Evolutionary conservation across 2,113 vertebrate genomes (phyloP), one percentile per base, ranked within the genome.

Genomic region (Arizona elegans): DNA sequence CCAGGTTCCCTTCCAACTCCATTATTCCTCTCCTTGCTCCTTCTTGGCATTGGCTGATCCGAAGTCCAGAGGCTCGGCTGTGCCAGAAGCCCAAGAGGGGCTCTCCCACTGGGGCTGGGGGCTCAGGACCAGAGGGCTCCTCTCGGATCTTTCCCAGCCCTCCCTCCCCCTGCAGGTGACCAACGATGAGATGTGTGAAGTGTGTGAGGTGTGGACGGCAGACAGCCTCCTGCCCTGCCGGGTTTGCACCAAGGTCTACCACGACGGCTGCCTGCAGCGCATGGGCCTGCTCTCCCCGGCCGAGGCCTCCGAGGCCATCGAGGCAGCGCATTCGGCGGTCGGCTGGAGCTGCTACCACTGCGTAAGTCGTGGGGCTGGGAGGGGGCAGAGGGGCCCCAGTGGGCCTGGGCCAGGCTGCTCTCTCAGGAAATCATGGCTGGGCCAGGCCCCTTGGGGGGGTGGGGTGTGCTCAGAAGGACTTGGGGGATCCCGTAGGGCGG

Each of bases 331-430:
- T 96, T 98, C 98, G 0, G 98, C 98, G 81, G 98, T 97, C 0
- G 99, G 99, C 95, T 99, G 99, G 99, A 99, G 99, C 97, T 99
- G 99, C 97, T 98, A 99, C 97, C 99, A 99, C 96, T 99, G 99
- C 47, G 99, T 99, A 97, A 99, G 99, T 98, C 26, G 15, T 26
- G 52, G 2, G 91, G 94, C 81, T 9, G 1, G 53, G 65, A 47
- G 47, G 89, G 12, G 50, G 1, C 2, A 13, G 0, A 12, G 0
- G 3, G 3, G 13, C 24, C 33, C 0, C 8, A 0, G 8, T 54
- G 1, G 9, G 38, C 3, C 3, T 21, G 7, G 9, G 54, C 2
- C 2, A 1, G 62, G 38, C 56, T 43, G 19, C 2, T 19, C 38
- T 90, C 13, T 43, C 23, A 1, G 43, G 53, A 3, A 21, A 5